A percentile compares a stretch with the other conserved stretches of the same genome.
Conservation (phyloP, 2,888 invertebrate genomes). For the Chironomus tentans region DNA sequence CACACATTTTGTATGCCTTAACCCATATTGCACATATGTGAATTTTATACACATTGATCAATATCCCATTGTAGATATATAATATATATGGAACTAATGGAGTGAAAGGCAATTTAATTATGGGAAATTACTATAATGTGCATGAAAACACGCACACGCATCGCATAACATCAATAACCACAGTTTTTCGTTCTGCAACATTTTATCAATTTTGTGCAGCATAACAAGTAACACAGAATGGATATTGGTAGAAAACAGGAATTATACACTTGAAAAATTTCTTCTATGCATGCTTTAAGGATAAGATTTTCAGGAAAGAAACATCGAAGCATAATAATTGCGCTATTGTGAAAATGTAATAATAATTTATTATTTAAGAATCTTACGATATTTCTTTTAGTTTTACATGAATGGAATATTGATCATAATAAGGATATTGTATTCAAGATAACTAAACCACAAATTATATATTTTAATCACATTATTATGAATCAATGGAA, state of each 20-base stretch:
- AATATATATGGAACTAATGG: constrained; percentile 24
- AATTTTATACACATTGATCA: background rate
- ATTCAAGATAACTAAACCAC: no score
- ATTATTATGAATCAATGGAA: no score
- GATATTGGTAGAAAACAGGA: background rate
- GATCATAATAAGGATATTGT: no score
- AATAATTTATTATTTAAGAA: no score
- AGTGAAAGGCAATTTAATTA: constrained; percentile 25
- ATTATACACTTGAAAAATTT: background rate
- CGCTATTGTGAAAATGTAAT: no score
- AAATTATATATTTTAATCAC: no score
- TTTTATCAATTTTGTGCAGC: background rate
- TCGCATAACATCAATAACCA: constrained; percentile 8
- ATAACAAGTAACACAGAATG: background rate
- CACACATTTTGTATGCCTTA: background rate
- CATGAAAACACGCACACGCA: constrained; percentile 17
- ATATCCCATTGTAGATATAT: background rate
- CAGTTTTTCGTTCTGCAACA: background rate
- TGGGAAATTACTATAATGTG: constrained; percentile 18
- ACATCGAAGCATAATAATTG: no score
- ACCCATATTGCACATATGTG: background rate
- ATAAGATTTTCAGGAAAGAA: no score
- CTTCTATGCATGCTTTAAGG: no score
- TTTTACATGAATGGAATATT: no score
- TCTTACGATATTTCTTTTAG: no score